Base-by-base conservation (phyloP, 2,797 vertebrate species). In the Kryptolebias ocellatus region DNA sequence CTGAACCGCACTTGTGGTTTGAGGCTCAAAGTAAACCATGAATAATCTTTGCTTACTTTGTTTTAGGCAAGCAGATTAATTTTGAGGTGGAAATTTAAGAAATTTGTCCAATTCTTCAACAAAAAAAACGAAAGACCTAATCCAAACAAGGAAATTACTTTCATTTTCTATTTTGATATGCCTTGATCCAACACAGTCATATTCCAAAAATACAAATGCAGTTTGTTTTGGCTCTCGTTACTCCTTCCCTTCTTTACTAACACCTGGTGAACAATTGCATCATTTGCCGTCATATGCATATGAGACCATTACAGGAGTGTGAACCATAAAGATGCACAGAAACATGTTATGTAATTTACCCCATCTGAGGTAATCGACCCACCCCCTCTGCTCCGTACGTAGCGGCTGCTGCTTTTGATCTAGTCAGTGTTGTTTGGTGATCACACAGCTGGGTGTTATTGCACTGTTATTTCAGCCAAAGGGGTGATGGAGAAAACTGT, bases 291-390 rank as follows among this genome's bases (percentile, higher is more conserved):
- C 61, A 42, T 46, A 46, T 63, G 56, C 28, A 76, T 37, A 37
- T 20, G 15, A 57, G 14, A 74, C 49, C 31, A 4, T 47, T 44
- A 39, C 34, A 29, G 46, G 29, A 51, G 69, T 61, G 51, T 45
- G 4, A 45, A 65, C 37, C 29, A 61, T 52, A 70, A 39, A 60
- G 74, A 79, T 79, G 61, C 79, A 62, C 60, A 59, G 54, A 69
- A 72, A 64, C 58, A 57, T 64, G 76, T 92, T 90, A 90, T 74
- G 74, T 83, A 89, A 90, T 80, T 81, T 70, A 70, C 39, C 78
- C 79, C 76, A 67, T 84, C 64, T 72, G 57, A 72, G 65, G 68
- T 72, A 79, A 88, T 66, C 68, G 64, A 67, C 75, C 78, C 70
- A 0, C 72, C 67, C 70, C 56, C 67, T 46, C 27, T 44, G 42